A percentile compares a stretch with the other conserved stretches of the same genome.
These are phyloP conservation scores for Silurus asotus DNA, from an alignment of 2,113 vertebrate genomes.

Conservation along the genomic window DNA sequence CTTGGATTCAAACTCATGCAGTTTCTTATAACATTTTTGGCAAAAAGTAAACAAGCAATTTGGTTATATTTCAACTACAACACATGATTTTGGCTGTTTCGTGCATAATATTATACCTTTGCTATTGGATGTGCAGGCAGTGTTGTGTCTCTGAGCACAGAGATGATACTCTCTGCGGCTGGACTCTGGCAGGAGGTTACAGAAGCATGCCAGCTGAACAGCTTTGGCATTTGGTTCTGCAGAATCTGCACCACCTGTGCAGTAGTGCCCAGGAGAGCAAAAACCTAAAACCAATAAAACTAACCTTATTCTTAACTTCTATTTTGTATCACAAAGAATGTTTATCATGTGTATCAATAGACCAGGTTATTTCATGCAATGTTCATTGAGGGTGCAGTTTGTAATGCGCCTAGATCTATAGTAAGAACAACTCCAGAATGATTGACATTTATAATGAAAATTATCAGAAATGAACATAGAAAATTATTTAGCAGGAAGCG, in stretches of 20 bases:
- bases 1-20: not conserved
- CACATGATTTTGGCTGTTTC: not conserved
- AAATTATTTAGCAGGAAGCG: not conserved
- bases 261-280: constrained; percentile 76
- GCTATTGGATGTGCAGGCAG: constrained; percentile 50
- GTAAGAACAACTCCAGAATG: not conserved
- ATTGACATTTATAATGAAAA: not conserved
- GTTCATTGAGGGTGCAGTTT: not conserved
- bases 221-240: constrained; percentile 63
- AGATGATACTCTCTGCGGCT: constrained; percentile 42
- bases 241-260: constrained; percentile 62
- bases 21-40: constrained; percentile 42
- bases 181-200: constrained; percentile 56
- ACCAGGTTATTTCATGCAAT: not conserved
- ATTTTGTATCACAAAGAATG: not conserved
- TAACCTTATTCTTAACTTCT: not conserved
- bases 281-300: constrained; percentile 64
- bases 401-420: not conserved
- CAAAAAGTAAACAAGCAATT: not conserved
- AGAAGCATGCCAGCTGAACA: constrained; percentile 64
- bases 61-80: not conserved
- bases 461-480: not conserved
- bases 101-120: constrained; percentile 13
- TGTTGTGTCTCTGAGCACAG: constrained; percentile 58
- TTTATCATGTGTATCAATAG: not conserved